phyloP scores from a whole-genome alignment of 2,797 vertebrate species.

The Alfaro cultratus region DNA sequence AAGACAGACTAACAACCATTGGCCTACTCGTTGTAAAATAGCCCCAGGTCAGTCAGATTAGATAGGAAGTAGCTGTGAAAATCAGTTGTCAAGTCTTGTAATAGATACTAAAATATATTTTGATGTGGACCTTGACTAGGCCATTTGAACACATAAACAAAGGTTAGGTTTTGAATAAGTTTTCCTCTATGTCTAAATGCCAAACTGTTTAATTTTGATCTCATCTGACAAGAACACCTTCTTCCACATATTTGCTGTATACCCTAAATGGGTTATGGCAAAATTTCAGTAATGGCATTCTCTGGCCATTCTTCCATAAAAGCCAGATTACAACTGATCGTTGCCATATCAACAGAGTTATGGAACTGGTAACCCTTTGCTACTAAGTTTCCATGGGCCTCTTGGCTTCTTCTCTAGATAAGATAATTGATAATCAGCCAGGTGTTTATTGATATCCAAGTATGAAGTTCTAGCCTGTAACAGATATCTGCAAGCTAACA shows the following conservation, averaged over 20 bases:
- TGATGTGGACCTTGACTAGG: background rate
- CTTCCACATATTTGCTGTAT: background rate
- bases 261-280: background rate
- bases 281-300: background rate
- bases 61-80: background rate
- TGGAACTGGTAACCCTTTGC: background rate
- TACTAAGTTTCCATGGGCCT: background rate
- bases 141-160: background rate
- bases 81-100: background rate
- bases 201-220: background rate
- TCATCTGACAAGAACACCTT: background rate
- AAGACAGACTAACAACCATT: background rate
- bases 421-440: background rate
- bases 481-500: constrained; percentile 47
- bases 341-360: background rate
- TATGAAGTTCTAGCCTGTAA: constrained; percentile 32
- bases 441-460: constrained; percentile 15
- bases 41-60: background rate
- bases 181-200: background rate
- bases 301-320: background rate
- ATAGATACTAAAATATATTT: background rate
- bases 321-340: background rate
- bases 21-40: background rate
- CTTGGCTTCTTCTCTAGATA: background rate
- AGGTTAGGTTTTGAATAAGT: background rate